These are phyloP conservation scores for Kryptopterus vitreolus DNA, from an alignment of 2,797 vertebrate species.

Conservation along the genomic window DNA sequence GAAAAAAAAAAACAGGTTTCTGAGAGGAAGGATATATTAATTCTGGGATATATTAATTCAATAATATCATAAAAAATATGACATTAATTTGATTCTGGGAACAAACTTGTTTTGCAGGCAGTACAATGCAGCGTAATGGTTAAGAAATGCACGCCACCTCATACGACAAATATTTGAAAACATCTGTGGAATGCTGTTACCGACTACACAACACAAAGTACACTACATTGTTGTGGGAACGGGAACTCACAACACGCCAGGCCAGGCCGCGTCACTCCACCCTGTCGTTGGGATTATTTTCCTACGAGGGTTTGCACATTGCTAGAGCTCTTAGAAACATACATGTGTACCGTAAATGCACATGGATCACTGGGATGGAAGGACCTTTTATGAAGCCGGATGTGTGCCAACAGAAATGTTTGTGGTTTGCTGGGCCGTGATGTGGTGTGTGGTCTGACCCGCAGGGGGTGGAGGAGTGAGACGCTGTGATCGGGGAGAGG, in stretches of 20 bases:
- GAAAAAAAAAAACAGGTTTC: not conserved
- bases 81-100: not conserved
- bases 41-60: no score
- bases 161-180: no score
- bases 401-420: conserved; percentile 13
- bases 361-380: conserved; percentile 4
- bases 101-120: not conserved
- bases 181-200: not conserved
- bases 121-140: not conserved
- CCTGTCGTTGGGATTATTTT: not conserved
- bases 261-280: not conserved
- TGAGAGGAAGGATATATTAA: not conserved
- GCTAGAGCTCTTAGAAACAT: not conserved
- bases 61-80: no score
- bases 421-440: conserved; percentile 20
- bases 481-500: not conserved
- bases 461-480: conserved; percentile 3
- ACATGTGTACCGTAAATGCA: not conserved
- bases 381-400: not conserved
- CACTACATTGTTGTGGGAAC: not conserved
- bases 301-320: no score
- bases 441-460: conserved; percentile 29
- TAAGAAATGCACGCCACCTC: no score
- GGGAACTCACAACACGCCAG: not conserved
- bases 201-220: not conserved